phyloP scores from a whole-genome alignment of 2,888 invertebrate genomes.

The Hypselothyrea guttata region DNA sequence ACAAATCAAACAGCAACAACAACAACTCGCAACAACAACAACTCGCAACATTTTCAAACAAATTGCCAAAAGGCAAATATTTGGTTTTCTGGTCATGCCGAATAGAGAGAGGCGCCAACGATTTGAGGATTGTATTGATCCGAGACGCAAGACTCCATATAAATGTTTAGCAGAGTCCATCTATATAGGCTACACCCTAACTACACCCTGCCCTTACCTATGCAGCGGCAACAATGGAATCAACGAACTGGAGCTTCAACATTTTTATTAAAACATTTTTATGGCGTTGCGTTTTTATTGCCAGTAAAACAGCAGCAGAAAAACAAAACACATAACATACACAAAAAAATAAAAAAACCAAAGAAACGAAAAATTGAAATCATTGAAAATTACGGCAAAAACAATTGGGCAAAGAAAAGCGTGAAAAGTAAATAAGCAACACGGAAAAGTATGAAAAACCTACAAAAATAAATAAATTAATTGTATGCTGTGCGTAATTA shows the following conservation, averaged over 20 bases:
- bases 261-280: constrained; percentile 69
- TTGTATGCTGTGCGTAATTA: background rate
- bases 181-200: background rate
- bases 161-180: constrained; percentile 12
- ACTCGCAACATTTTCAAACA: constrained; percentile 34
- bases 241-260: constrained; percentile 13
- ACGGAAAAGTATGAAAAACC: constrained; percentile 13
- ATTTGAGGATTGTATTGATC: constrained; percentile 27
- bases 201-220: background rate
- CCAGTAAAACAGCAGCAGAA: constrained; percentile 46
- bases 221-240: background rate
- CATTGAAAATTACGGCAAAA: background rate
- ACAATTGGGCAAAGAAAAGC: background rate
- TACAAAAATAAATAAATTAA: constrained; percentile 21
- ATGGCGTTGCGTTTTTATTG: constrained; percentile 62
- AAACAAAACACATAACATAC: constrained; percentile 10
- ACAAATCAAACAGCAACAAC: constrained; percentile 38
- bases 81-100: constrained; percentile 71
- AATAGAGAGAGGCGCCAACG: constrained; percentile 64
- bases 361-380: constrained; percentile 9
- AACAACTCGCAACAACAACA: constrained; percentile 14
- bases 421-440: constrained; percentile 11
- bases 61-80: constrained; percentile 57
- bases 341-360: constrained; percentile 6
- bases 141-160: constrained; percentile 12